These are phyloP conservation scores for Oreochromis niloticus DNA, from an alignment of 2,113 vertebrate species.

Conservation along the genomic window DNA sequence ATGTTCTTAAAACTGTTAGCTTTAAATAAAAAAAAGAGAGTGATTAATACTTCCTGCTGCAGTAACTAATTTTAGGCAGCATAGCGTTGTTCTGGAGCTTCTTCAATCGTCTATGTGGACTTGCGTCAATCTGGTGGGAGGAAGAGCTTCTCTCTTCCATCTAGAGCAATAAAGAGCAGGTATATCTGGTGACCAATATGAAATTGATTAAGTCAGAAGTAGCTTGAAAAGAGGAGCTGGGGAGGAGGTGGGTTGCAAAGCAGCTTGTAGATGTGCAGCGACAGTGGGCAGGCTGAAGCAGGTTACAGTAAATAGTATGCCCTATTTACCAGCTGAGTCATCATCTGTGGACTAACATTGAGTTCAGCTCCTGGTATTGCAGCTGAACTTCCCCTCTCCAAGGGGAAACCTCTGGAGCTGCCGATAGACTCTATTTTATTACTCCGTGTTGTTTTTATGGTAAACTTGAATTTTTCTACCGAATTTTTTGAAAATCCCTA, in stretches of 20 bases:
- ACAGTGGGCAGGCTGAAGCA: not conserved
- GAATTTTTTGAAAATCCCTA: not conserved
- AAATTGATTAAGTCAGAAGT: too few relatives aligned
- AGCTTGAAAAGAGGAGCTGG: not conserved
- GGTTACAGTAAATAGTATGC: not conserved
- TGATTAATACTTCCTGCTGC: accelerated
- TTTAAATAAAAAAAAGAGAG: not conserved
- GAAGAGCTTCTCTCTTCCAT: too few relatives aligned
- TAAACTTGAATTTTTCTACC: not conserved
- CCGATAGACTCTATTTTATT: not conserved
- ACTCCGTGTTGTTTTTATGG: not conserved
- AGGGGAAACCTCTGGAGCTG: not conserved
- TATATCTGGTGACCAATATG: too few relatives aligned
- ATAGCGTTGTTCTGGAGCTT: not conserved
- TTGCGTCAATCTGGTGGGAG: not conserved
- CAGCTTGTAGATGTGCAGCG: not conserved
- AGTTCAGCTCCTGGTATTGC: not conserved
- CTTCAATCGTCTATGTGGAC: not conserved
- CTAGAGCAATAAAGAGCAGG: too few relatives aligned
- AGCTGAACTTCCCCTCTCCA: not conserved
- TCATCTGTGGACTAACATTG: not conserved
- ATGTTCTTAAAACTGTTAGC: not conserved
- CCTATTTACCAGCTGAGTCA: not conserved
- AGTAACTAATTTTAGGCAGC: not conserved
- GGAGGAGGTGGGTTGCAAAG: not conserved